Base-by-base conservation (phyloP, 2,888 invertebrate genomes). In the Eupeodes luniger region DNA sequence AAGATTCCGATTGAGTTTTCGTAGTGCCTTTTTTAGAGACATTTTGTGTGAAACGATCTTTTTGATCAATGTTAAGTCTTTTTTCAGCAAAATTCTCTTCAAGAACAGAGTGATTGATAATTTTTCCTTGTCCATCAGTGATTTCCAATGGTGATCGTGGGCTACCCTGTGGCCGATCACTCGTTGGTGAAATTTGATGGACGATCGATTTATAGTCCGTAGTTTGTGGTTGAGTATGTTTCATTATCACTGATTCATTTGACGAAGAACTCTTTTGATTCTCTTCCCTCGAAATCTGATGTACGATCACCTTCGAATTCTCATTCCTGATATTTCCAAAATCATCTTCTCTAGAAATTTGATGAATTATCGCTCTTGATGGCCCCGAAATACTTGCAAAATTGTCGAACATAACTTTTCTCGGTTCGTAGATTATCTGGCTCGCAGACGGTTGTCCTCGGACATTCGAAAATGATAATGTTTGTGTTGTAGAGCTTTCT, bases 331-430 rank as follows among this genome's bases (percentile, higher is more conserved):
- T 16, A 47, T 40, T 34, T 5, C 59, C 19, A 16, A 4, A 14
- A 5, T 9, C 51, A n/a, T 53, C 49, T 44, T 81, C 81, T 44
- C 4, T 51, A 4, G 57, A 76, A 69, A 81, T 62, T 19, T 67
- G 62, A 53, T 81, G 81, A 12, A 81, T 62, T 9, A 76, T 67
- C 1, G 66, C 75, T 36, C 67, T 44, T 49, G 72, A n/a, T 53
- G 61, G 67, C 1, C 57, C 44, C 16, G 12, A 16, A 40, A 1
- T 3, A 12, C 27, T 49, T 64, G 72, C 9, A 59, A 57, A 57
- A n/a, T 47, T 16, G 16, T 57, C 57, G 9, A 49, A 0, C 0
- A 27, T 57, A 9, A 66, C 61, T n/a, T 53, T 69, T 27, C n/a
- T 47, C 0, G 75, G 44, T 66, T 85, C 72, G 16, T 74, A 72